phyloP scores from a whole-genome alignment of 2,888 invertebrate species.

The Arenicola marina region DNA sequence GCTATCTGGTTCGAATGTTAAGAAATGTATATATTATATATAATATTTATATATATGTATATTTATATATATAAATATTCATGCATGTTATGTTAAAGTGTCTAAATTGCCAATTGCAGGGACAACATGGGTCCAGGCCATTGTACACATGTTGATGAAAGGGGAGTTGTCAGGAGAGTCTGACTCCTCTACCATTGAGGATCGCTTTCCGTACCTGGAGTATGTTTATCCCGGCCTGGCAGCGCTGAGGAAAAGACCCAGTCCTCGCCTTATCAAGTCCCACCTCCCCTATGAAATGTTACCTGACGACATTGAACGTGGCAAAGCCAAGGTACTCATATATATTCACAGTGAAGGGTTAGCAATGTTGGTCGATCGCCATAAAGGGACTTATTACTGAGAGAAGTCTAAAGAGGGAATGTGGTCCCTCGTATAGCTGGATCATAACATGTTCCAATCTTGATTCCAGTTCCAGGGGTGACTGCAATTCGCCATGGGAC shows the following conservation, averaged over 20 bases:
- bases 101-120: slow-evolving; percentile 39
- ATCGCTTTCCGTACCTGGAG: slow-evolving; percentile 79
- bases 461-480: too few species aligned
- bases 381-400: too few species aligned
- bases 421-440: too few species aligned
- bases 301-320: slow-evolving; percentile 39
- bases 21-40: too few species aligned
- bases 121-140: slow-evolving; percentile 94
- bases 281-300: slow-evolving; percentile 51
- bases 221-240: slow-evolving; percentile 46
- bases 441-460: too few species aligned
- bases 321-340: slow-evolving; percentile 26
- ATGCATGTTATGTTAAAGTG: neutral
- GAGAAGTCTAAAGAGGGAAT: too few species aligned
- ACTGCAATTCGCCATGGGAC: too few species aligned
- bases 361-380: too few species aligned
- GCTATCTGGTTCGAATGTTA: too few species aligned
- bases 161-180: slow-evolving; percentile 78
- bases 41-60: too few species aligned
- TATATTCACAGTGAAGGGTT: too few species aligned
- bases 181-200: slow-evolving; percentile 60
- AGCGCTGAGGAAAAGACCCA: slow-evolving; percentile 44
- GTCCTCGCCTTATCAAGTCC: slow-evolving; percentile 51
- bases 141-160: slow-evolving; percentile 87
- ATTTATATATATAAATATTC: too few species aligned